Conservation (phyloP, 1,140 invertebrate genomes). For the Triops cancriformis region DNA sequence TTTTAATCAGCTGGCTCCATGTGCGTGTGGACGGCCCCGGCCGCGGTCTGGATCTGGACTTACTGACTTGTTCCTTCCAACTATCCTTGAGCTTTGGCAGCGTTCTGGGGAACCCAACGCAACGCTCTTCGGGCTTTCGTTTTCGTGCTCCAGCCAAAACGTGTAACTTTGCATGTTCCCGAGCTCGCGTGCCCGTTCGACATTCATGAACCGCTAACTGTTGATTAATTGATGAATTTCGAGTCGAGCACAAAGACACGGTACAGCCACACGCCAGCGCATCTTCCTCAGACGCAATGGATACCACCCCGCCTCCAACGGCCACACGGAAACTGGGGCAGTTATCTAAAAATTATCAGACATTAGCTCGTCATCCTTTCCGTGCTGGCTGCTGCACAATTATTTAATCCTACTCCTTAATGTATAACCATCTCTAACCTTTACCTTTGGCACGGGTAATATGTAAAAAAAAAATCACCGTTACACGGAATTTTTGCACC, state of each 20-base stretch:
- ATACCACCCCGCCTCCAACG: neutral
- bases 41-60: constrained; percentile 3
- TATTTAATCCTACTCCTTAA: neutral
- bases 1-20: constrained; percentile 10
- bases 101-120: neutral
- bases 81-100: neutral
- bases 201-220: neutral
- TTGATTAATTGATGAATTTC: constrained; percentile 11
- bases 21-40: neutral
- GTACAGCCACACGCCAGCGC: neutral
- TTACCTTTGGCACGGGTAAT: too few relatives aligned
- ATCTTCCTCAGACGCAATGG: neutral
- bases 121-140: neutral
- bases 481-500: neutral
- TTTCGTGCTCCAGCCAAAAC: neutral
- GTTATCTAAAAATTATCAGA: neutral
- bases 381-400: neutral
- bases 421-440: too few relatives aligned
- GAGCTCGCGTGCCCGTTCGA: neutral
- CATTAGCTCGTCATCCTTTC: neutral
- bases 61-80: neutral
- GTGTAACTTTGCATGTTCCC: neutral
- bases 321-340: neutral
- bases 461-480: too few relatives aligned
- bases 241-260: neutral